Conservation (phyloP, 2,113 vertebrate genomes). For the Panurus biarmicus region DNA sequence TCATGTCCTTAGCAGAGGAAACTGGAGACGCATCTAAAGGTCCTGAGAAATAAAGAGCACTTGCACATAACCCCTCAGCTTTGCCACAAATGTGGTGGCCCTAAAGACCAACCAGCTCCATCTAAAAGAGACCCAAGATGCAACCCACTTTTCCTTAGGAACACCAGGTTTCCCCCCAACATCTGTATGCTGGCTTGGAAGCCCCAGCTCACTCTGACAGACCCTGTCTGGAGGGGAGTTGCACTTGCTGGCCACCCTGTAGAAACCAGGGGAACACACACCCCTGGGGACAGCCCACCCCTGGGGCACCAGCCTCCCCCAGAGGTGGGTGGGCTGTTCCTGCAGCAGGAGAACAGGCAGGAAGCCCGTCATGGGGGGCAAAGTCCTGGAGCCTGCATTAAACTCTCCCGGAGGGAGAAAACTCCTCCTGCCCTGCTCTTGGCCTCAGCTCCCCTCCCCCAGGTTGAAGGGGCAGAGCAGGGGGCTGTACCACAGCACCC, state of each 20-base stretch:
- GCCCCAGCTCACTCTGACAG: neutral
- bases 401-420: neutral
- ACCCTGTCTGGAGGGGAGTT: neutral
- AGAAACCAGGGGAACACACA: neutral
- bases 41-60: neutral
- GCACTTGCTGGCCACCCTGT: neutral
- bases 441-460: neutral
- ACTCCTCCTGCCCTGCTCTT: neutral
- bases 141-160: neutral
- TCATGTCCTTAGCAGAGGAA: neutral
- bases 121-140: neutral
- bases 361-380: neutral
- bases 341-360: neutral
- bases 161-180: neutral
- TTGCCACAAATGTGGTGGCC: fast-evolving
- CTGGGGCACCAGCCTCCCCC: neutral
- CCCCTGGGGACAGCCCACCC: neutral
- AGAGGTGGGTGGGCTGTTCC: neutral
- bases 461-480: neutral
- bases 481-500: neutral
- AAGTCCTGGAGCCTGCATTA: neutral
- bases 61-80: neutral
- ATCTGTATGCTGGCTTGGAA: fast-evolving
- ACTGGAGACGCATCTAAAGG: fast-evolving
- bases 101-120: neutral